Evolutionary conservation across 1,140 invertebrate species (phyloP), one percentile per base, ranked within the genome.

Genomic region (Lepidotrigona ventralis): DNA sequence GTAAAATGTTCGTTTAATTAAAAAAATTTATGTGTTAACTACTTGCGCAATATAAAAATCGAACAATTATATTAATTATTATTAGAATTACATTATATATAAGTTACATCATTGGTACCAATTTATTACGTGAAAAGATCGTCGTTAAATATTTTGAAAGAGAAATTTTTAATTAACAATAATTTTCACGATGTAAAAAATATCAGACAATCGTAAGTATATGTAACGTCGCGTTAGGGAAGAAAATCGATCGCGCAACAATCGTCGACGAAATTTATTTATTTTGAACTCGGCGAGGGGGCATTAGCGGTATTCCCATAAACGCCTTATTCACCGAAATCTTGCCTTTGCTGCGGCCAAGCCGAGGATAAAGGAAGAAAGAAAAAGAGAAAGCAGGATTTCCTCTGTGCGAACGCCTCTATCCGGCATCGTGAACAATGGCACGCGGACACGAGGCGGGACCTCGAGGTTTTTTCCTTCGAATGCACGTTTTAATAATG

Each of bases 401-500:
- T 76, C 54, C 53, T 81, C 79, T 75, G 81, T 19, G 71, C 71
- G 72, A 81, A 76, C 72, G 71, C 71, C 56, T 60, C 72, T 85
- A 85, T 81, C 73, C 84, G 80, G 58, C 58, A 33, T 54, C 58
- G 73, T 54, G 83, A 84, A 84, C 83, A 84, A 84, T 84, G 78
- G 83, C 58, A 5, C 64, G 39, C 71, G 79, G 72, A 71, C 84
- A 77, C 79, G 58, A 33, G 80, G 19, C 73, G 75, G 74, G 63
- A 73, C 81, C 68, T 74, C 68, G 51, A 76, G 75, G 76, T 88
- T 81, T 85, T 86, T 84, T 83, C 79, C 74, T 90, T 83, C 78
- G 79, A 87, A 86, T 81, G 78, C 79, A 58, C 89, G 73, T 86
- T 90, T 90, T 83, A 89, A 90, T 90, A 88, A 90, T 75, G 70